Evolutionary conservation across 2,113 vertebrate species (phyloP).

Genomic region (Symphodus melops): DNA sequence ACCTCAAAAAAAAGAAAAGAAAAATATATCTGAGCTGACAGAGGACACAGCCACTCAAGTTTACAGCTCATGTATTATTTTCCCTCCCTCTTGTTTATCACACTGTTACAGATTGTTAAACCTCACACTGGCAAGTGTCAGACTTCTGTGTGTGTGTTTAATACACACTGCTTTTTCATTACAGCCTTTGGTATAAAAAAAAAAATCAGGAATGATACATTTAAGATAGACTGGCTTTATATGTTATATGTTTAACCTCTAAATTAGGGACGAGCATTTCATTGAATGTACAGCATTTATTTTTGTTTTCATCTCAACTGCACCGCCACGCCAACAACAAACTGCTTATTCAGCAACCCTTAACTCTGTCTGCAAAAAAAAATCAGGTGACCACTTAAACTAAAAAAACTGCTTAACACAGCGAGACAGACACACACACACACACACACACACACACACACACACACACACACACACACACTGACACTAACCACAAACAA

Average conservation of each 20-base stretch:
- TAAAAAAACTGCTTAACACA: constrained; percentile 4
- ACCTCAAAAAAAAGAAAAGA: constrained; percentile 23
- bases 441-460: background rate
- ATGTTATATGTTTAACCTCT: too few relatives aligned
- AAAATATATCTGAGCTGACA: constrained; percentile 15
- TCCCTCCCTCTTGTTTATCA: constrained; percentile 21
- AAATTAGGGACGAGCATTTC: too few relatives aligned
- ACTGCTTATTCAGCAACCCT: background rate
- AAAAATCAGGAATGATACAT: too few relatives aligned
- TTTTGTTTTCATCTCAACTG: background rate
- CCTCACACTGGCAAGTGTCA: constrained; percentile 13
- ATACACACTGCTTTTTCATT: too few relatives aligned
- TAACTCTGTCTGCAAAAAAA: background rate
- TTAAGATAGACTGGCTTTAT: too few relatives aligned
- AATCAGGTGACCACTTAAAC: background rate
- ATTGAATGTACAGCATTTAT: too few relatives aligned
- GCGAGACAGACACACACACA: background rate
- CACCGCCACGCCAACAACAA: too few relatives aligned
- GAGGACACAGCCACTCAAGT: constrained; percentile 43
- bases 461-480: background rate
- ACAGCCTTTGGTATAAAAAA: too few relatives aligned
- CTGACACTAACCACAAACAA: background rate
- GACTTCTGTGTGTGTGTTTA: too few relatives aligned
- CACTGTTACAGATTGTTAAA: background rate
- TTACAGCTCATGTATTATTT: constrained; percentile 20